Evolutionary conservation across 2,797 vertebrate genomes (phyloP), one percentile per base, ranked within the genome.

Genomic region (Squalus acanthias): DNA sequence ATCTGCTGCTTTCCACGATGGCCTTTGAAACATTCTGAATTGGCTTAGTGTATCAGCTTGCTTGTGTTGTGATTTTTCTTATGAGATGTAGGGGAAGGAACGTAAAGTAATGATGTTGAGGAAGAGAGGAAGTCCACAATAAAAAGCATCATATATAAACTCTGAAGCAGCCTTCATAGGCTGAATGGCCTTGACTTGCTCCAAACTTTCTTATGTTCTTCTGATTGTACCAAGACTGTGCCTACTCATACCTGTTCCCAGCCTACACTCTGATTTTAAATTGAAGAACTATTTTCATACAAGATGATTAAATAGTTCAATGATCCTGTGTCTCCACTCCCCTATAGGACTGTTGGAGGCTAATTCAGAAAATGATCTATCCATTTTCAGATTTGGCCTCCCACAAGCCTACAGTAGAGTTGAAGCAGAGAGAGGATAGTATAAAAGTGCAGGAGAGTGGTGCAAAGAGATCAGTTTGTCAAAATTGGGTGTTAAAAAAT

Each of bases 81-180:
- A 22, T 46, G 33, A 46, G 63, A 4, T 67, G 63, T 20, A 65
- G 33, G 2, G 12, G 63, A 93, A 67, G 63, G 63, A 93, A 46
- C 91, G 24, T 67, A 39, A 22, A 93, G n/a, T 93, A n/a, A 67
- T 65, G 60, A 67, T 92, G 63, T 92, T 92, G 60, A 92, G 89
- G 29, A n/a, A 92, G 60, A n/a, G 17, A 15, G 33, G 33, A 92
- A 5, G 57, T 63, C 20, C 26, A 60, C 57, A 60, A 89, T 89
- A 60, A 89, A 89, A 57, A 29, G 29, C 24, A 88, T 63, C 63
- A 39, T n/a, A 22, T 50, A 46, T 39, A 67, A 69, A 93, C 3
- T 39, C 63, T 7, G 60, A 63, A 91, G 13, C 10, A 39, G 13
- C n/a, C 6, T 93, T 69, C 63, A 93, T 17, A 2, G 17, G 9